Conservation (phyloP, 2,113 vertebrate species). For the Diadophis punctatus region DNA sequence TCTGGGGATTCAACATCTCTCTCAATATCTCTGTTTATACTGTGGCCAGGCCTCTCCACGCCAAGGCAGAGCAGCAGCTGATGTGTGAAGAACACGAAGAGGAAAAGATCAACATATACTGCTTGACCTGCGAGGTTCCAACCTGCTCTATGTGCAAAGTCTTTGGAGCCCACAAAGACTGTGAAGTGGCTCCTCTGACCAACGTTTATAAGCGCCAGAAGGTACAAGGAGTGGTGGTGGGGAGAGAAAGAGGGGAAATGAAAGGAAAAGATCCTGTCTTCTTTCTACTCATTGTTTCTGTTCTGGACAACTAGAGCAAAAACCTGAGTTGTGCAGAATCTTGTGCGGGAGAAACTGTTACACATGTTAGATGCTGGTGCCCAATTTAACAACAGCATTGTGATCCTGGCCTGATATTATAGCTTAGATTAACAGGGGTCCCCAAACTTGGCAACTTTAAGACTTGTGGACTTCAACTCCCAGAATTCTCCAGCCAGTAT, state of each 20-base stretch:
- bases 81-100: slow-evolving; percentile 87
- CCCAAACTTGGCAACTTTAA: too few relatives aligned
- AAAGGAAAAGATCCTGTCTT: background rate
- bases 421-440: too few relatives aligned
- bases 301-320: background rate
- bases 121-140: slow-evolving; percentile 81
- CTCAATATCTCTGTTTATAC: background rate
- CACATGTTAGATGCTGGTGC: background rate
- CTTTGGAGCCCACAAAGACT: slow-evolving; percentile 86
- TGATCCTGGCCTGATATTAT: background rate
- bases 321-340: background rate
- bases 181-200: slow-evolving; percentile 82
- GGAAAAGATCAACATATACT: slow-evolving; percentile 91
- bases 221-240: slow-evolving; percentile 57
- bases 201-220: slow-evolving; percentile 80
- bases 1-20: background rate
- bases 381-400: background rate
- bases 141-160: slow-evolving; percentile 95
- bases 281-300: background rate
- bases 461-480: too few relatives aligned
- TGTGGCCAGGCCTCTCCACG: slow-evolving; percentile 67
- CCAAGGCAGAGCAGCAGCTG: slow-evolving; percentile 78
- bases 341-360: background rate
- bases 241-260: background rate
- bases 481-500: too few relatives aligned